Evolutionary conservation across 2,797 vertebrate species (phyloP).

Genomic region (Clarias platycephalus): DNA sequence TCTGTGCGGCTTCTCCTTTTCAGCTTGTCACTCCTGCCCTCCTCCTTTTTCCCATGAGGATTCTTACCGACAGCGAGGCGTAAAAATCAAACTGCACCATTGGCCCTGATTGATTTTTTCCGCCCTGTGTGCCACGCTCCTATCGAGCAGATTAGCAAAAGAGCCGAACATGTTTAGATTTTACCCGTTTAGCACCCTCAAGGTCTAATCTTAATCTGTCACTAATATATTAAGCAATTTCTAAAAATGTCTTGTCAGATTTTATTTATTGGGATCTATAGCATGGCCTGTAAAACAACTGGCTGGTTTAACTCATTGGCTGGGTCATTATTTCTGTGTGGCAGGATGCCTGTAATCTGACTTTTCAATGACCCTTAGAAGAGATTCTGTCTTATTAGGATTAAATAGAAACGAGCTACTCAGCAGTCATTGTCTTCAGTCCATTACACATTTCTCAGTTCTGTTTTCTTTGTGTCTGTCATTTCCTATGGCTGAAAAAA

Average conservation of each 20-base stretch:
- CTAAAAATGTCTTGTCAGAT: not conserved
- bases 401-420: not conserved
- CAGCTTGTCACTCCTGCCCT: slow-evolving; percentile 12
- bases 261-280: not conserved
- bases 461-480: not conserved
- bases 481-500: not conserved
- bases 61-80: slow-evolving; percentile 21
- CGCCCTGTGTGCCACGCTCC: not conserved
- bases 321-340: not conserved
- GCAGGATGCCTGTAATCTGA: not conserved
- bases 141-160: slow-evolving; percentile 22
- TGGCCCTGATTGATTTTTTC: slow-evolving; percentile 33
- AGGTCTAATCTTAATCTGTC: not conserved
- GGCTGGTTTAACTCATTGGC: not conserved
- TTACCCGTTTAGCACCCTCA: not conserved
- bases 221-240: not conserved
- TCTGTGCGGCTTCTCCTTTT: slow-evolving; percentile 40
- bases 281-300: not conserved
- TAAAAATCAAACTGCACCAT: slow-evolving; percentile 31
- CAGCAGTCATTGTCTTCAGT: not conserved
- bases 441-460: too few species aligned
- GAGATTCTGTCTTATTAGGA: not conserved
- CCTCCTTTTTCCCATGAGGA: not conserved
- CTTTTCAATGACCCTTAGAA: not conserved
- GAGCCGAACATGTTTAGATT: not conserved